phyloP scores from a whole-genome alignment of 1,140 invertebrate species.

The Drosophila tani region DNA sequence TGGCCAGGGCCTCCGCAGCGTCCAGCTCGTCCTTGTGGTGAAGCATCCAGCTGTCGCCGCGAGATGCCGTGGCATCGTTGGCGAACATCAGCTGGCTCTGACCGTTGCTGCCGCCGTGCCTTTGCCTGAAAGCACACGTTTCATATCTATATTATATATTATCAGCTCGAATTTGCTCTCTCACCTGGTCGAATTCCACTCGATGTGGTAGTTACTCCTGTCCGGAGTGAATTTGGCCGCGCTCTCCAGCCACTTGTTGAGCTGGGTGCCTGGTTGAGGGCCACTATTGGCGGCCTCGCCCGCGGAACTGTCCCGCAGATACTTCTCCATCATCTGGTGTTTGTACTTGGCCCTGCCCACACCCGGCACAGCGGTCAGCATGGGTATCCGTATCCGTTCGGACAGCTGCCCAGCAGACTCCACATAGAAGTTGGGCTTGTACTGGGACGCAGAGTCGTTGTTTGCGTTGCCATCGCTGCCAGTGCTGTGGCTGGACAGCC shows the following conservation, averaged over 20 bases:
- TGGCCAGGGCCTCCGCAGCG: conserved; percentile 88
- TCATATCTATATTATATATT: background rate
- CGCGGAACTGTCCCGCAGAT: conserved; percentile 79
- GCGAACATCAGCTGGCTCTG: conserved; percentile 55
- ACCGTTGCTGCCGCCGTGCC: conserved; percentile 18
- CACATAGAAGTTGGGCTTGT: conserved; percentile 68
- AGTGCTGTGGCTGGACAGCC: conserved; percentile 69
- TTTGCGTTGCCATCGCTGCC: conserved; percentile 72
- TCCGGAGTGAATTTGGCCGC: conserved; percentile 88
- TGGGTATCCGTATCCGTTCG: conserved; percentile 53
- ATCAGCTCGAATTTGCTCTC: background rate
- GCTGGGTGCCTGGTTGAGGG: conserved; percentile 51
- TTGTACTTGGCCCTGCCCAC: conserved; percentile 85
- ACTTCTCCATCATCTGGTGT: conserved; percentile 87
- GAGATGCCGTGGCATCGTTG: conserved; percentile 50
- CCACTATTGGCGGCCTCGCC: background rate
- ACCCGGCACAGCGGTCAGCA: conserved; percentile 34
- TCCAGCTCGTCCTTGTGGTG: conserved; percentile 89
- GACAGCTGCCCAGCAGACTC: conserved; percentile 26
- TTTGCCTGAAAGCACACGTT: conserved; percentile 44
- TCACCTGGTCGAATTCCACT: conserved; percentile 86
- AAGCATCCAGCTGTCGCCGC: conserved; percentile 59
- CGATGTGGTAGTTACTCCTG: conserved; percentile 88
- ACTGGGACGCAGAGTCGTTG: conserved; percentile 39
- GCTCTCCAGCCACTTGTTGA: conserved; percentile 90